Conservation (phyloP, 2,797 vertebrate species). For the Mus minutoides region DNA sequence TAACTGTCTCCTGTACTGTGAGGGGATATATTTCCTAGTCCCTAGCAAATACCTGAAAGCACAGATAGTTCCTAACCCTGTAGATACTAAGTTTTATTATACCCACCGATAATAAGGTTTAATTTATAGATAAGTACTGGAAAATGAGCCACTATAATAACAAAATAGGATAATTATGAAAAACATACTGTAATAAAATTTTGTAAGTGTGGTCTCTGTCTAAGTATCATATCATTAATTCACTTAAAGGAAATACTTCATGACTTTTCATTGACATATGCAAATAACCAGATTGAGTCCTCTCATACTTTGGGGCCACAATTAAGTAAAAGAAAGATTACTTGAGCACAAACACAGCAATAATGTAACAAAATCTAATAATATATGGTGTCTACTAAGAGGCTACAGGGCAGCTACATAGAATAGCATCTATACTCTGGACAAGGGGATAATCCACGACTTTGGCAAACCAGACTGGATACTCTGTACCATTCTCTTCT, state of each 20-base stretch:
- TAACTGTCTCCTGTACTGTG: neutral
- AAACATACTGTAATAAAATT: neutral
- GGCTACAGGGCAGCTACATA: neutral
- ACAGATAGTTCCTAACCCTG: neutral
- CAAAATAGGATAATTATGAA: neutral
- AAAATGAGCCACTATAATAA: neutral
- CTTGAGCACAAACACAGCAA: neutral
- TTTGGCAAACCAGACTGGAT: neutral
- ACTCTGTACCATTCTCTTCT: neutral
- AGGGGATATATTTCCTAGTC: neutral
- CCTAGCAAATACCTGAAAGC: neutral
- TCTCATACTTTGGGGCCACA: neutral
- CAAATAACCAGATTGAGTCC: neutral
- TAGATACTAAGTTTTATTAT: neutral
- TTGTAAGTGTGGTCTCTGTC: neutral
- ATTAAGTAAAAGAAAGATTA: neutral
- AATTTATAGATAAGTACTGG: neutral
- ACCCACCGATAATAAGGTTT: neutral
- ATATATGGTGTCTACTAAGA: neutral
- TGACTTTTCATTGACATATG: neutral
- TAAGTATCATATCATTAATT: neutral
- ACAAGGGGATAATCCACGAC: neutral
- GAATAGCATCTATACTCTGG: neutral
- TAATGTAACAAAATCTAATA: neutral
- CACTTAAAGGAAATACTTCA: neutral